A percentile compares a stretch with the other conserved stretches of the same genome.
Conservation (phyloP, 2,888 invertebrate genomes). For the Clistopyga incitator region DNA sequence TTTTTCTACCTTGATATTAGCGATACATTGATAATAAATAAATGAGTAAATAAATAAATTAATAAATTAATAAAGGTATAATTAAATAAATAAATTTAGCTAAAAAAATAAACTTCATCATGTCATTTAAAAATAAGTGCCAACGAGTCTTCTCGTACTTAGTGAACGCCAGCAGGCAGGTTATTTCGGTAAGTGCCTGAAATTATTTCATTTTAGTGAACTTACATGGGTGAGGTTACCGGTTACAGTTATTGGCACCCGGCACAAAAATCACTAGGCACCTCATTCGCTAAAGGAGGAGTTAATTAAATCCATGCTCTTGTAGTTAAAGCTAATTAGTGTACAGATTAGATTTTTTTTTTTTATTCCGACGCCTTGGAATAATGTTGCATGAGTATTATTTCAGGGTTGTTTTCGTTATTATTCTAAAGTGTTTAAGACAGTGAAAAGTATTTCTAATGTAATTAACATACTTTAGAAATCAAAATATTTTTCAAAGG, state of each 20-base stretch:
- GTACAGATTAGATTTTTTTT: neutral
- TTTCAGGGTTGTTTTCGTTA: neutral
- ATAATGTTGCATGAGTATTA: neutral
- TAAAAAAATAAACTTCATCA: conserved; percentile 8
- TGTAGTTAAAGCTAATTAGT: neutral
- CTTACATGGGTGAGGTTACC: neutral
- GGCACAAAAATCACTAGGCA: neutral
- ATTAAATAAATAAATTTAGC: neutral
- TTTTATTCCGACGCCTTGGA: neutral
- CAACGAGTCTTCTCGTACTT: conserved; percentile 41
- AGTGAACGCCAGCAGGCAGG: conserved; percentile 57
- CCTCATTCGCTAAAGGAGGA: neutral
- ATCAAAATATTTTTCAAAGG: too few species aligned
- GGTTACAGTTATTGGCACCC: neutral
- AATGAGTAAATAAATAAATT: too few species aligned
- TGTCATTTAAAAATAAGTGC: conserved; percentile 58
- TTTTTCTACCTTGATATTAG: neutral
- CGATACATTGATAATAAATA: conserved; percentile 7
- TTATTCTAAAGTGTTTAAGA: neutral
- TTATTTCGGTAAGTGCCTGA: conserved; percentile 62
- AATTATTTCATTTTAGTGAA: conserved; percentile 1
- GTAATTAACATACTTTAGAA: too few species aligned
- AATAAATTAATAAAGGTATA: too few species aligned
- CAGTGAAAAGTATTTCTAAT: too few species aligned
- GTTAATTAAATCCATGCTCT: neutral